A percentile compares a stretch with the other conserved stretches of the same genome.
Conservation (phyloP, 2,888 invertebrate species). For the Glaucopsyche alexis region DNA sequence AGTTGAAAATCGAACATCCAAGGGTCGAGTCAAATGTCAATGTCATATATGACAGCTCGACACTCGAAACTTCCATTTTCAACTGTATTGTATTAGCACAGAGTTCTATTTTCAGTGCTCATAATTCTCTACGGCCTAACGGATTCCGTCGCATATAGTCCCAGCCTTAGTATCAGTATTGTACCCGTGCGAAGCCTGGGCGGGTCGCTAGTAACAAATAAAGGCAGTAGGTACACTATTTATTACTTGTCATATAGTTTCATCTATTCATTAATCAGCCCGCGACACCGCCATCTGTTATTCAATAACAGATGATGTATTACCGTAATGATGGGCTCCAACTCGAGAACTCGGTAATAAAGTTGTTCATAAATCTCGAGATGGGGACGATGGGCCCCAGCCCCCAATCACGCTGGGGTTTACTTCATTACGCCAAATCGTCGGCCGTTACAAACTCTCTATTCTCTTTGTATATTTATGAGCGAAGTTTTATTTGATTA, state of each 20-base stretch:
- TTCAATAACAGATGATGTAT: not conserved
- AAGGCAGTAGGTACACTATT: not conserved
- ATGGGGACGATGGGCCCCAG: not conserved
- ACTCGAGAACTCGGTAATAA: not conserved
- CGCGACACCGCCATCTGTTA: not conserved
- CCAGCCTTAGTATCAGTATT: too few species aligned
- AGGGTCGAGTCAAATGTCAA: too few species aligned
- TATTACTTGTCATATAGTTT: not conserved
- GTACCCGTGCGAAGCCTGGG: too few species aligned
- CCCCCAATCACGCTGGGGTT: slow-evolving; percentile 2
- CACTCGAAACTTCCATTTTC: too few species aligned
- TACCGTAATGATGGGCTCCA: not conserved
- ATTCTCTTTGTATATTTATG: not conserved
- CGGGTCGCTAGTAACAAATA: too few species aligned
- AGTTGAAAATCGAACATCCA: too few species aligned
- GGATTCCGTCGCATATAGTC: too few species aligned
- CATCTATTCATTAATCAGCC: slow-evolving; percentile 5
- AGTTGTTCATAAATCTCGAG: not conserved
- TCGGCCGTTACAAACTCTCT: not conserved
- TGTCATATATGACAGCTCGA: too few species aligned
- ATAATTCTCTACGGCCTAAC: too few species aligned
- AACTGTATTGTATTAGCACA: too few species aligned
- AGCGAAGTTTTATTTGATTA: slow-evolving; percentile 8
- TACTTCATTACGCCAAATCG: slow-evolving; percentile 9
- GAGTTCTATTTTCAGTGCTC: too few species aligned